Evolutionary conservation across 2,797 vertebrate species (phyloP), one percentile per base, ranked within the genome.

Genomic region (Hippocampus kuda): DNA sequence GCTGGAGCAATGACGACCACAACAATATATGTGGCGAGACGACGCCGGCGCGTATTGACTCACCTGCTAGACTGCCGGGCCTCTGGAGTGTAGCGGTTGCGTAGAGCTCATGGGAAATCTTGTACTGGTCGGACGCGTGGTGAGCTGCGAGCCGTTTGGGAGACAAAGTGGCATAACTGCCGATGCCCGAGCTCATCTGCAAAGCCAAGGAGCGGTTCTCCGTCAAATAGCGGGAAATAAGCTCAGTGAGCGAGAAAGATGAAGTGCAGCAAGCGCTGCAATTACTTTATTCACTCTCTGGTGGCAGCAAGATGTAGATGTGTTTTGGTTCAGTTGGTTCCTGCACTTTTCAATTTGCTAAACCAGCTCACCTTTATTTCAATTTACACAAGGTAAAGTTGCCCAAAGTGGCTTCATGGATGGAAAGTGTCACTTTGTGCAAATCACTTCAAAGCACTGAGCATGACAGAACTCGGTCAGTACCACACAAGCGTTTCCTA

Each of bases 161-260:
- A 83, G 96, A 98, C 84, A 99, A 91, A 38, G 97, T 98, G 85
- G 97, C 96, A 89, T 99, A 99, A 88, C 93, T 93, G 87, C 94
- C 94, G 84, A 98, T 94, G 88, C 94, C 91, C 75, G 93, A 95
- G 93, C 94, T 97, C 88, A 96, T 93, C 89, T 90, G 81, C 62
- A 79, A 84, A 71, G 16, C 77, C 12, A 72, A 70, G 4, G 49
- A 24, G 46, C 15, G 5, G 12, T n/a, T 34, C 10, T n/a, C 4
- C 5, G 63, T 62, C 2, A 68, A 69, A 69, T 46, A 48, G 59
- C 68, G 5, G 13, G 16, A 54, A 71, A 68, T 51, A 60, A 61
- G 6, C n/a, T 48, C 5, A 30, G 11, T 8, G 22, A 44, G 53
- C 5, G 1, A 8, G 27, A 63, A 38, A 9, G 27, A 15, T 66